Percentiles rank a stretch among this genome's conserved stretches.
Evolutionary conservation across 1,140 invertebrate genomes (phyloP).

Genomic region (Drosophila simulans): DNA sequence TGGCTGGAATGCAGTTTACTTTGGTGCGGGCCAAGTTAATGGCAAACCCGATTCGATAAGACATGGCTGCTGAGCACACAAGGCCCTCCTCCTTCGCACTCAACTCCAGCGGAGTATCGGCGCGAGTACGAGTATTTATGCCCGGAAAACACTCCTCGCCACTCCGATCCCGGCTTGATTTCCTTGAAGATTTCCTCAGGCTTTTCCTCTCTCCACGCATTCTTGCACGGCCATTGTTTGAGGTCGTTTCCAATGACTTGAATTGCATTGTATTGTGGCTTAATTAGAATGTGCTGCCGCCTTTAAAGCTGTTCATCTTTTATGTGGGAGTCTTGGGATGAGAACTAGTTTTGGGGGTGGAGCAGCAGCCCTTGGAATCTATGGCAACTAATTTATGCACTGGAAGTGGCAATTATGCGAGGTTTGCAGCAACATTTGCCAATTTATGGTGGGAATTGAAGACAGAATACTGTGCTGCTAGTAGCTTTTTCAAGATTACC

Average conservation of each 20-base stretch:
- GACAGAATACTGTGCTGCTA: neutral
- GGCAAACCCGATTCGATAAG: constrained; percentile 70
- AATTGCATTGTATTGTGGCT: constrained; percentile 48
- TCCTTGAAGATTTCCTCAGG: constrained; percentile 3
- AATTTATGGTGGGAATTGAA: constrained; percentile 6
- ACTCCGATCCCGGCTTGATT: constrained; percentile 17
- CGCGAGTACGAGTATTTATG: constrained; percentile 29
- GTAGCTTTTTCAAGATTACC: neutral
- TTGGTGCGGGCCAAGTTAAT: constrained; percentile 64
- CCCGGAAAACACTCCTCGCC: neutral
- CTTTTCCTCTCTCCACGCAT: constrained; percentile 29
- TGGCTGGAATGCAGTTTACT: constrained; percentile 67
- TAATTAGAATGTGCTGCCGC: constrained; percentile 60
- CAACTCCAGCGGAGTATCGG: neutral
- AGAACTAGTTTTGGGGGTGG: constrained; percentile 8
- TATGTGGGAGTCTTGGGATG: constrained; percentile 55
- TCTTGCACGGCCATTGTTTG: constrained; percentile 50
- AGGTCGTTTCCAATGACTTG: constrained; percentile 70
- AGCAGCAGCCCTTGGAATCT: neutral
- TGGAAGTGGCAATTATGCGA: constrained; percentile 5
- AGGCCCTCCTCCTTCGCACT: constrained; percentile 13
- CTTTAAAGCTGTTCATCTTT: constrained; percentile 26
- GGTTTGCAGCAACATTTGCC: neutral
- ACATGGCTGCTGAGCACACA: constrained; percentile 64
- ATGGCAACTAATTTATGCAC: constrained; percentile 19